These are phyloP conservation scores for Charaxes varanes DNA, from an alignment of 1,140 invertebrate genomes.

Conservation along the genomic window DNA sequence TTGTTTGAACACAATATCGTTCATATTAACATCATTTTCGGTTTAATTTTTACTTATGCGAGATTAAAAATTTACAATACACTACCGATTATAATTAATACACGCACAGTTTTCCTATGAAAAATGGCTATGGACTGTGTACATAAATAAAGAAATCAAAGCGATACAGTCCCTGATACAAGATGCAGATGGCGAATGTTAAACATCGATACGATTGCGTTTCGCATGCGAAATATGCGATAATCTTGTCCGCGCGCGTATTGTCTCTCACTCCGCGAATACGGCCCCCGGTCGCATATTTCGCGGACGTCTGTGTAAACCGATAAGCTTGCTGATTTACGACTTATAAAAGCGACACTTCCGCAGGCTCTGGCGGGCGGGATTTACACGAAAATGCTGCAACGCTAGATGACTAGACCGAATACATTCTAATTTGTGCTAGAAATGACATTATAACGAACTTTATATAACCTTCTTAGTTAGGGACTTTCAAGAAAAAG, in stretches of 20 bases:
- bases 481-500: too few species aligned
- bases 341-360: conserved; percentile 53
- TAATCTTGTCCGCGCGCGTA: conserved; percentile 21
- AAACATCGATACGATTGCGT: conserved; percentile 23
- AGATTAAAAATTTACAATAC: too few species aligned
- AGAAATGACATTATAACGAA: too few species aligned
- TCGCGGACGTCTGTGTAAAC: conserved; percentile 35
- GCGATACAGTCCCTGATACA: conserved; percentile 5
- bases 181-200: conserved; percentile 16
- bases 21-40: too few species aligned
- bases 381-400: conserved; percentile 40
- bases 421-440: too few species aligned
- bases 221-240: conserved; percentile 24
- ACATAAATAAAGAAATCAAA: conserved; percentile 16
- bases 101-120: neutral
- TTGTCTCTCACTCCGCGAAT: conserved; percentile 24
- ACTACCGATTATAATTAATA: too few species aligned
- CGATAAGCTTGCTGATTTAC: conserved; percentile 58
- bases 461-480: too few species aligned
- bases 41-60: too few species aligned
- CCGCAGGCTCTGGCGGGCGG: conserved; percentile 40
- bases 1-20: too few species aligned
- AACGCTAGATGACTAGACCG: too few species aligned
- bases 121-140: neutral
- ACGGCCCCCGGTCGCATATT: conserved; percentile 36